Base-by-base conservation (phyloP, 1,140 invertebrate species). In the Phymastichus coffea region DNA sequence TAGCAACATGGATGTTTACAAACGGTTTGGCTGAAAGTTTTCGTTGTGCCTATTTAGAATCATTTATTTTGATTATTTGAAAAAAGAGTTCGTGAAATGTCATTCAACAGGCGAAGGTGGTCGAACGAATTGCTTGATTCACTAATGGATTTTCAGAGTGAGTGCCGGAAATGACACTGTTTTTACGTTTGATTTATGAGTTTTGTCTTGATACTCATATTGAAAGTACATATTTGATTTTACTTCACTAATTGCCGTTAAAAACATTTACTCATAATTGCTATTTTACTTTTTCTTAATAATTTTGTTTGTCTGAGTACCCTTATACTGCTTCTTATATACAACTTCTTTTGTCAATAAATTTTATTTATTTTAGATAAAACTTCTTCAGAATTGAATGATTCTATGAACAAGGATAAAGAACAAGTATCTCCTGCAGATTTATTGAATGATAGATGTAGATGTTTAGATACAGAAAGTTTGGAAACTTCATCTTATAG, bases 81-180 rank as follows among this genome's bases (percentile, higher is more conserved):
- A 33, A 33, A 12, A 7, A 33, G 28, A 33, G 28, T 12, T 33
- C 28, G 38, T 17, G 12, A 17, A 26, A 59, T 59, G 57, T 59
- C 57, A 4, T 10, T 53, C 2, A 53, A 54, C n/a, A 38, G 19
- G 12, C 48, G 57, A 0, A 46, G 57, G 25, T 54, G 57, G 57
- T 53, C 57, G 37, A 54, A 54, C 14, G 49, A 46, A 7, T 38
- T 54, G 2, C 3, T 26, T 2, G 41, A 60, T 9, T 54, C 57
- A 8, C 17, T 60, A 19, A 47, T 38, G 17, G 25, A 47, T 9
- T 60, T 47, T 54, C 49, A 38, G 17, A 54, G 57, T 60, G 26
- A 60, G 57, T 23, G 0, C 28, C 12, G 6, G 28, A 33, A 33
- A 6, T 33, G 28, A 33, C n/a, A n/a, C 12, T 33, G 12, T 33